Evolutionary conservation across 2,113 vertebrate genomes (phyloP), one percentile per base, ranked within the genome.

Genomic region (Herpailurus yagouaroundi): DNA sequence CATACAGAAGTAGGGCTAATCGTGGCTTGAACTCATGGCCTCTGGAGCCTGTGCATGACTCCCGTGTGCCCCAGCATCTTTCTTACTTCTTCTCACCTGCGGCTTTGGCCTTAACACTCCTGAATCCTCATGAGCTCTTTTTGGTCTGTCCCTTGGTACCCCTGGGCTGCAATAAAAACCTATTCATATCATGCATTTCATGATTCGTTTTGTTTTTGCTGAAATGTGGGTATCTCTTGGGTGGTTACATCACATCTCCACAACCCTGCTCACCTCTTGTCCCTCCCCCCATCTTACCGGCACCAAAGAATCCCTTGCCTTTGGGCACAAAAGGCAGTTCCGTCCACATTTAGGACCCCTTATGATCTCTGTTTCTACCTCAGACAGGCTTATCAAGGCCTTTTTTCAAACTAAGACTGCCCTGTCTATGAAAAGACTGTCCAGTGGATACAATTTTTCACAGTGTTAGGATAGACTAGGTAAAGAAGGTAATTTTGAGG

Each of bases 21-120:
- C 0, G 1, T 27, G 57, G 55, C 41, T 69, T n/a, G 14, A 31
- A 4, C 48, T 31, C 3, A 0, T 15, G 63, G 31, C 29, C 1
- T 16, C 4, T 1, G 84, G 27, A 69, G n/a, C 19, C 38, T n/a
- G 36, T 5, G 19, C 29, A 0, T 36, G 52, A 0, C 29, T 36
- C 16, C 66, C 16, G 0, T 10, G 2, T 18, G 15, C 15, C 63
- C 36, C 36, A 45, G 31, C 27, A 2, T 55, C 27, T 12, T 33
- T 27, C n/a, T 77, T 13, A 12, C n/a, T 64, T 27, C 50, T 18
- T 81, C 5, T 45, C 25, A 9, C 18, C 0, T 0, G 25, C 13
- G 10, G 16, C 45, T 69, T 45, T 79, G 31, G 45, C 68, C 9
- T 2, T n/a, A 41, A 15, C 45, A 25, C 55, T 41, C 4, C 66